Percentiles rank a stretch among this genome's conserved stretches.
Conservation (phyloP, 2,113 vertebrate species). For the Bubalus kerabau region DNA sequence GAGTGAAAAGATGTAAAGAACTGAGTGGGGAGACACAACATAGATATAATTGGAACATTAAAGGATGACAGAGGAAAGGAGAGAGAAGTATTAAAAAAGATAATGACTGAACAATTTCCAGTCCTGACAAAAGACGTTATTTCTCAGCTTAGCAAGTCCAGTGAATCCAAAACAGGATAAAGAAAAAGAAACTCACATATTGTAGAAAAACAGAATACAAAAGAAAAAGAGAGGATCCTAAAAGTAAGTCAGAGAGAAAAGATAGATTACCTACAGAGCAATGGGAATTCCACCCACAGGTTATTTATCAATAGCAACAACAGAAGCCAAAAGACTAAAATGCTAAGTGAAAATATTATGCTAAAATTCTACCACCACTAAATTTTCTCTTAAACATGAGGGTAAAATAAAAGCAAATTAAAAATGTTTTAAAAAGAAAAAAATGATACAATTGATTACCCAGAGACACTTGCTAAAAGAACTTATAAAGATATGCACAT, state of each 20-base stretch:
- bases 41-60: background rate
- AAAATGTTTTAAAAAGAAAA: background rate
- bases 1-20: background rate
- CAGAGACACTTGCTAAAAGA: background rate
- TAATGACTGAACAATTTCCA: background rate
- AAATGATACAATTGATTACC: background rate
- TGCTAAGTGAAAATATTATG: background rate
- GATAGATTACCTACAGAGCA: background rate
- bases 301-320: background rate
- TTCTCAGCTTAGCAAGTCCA: background rate
- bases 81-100: background rate
- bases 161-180: background rate
- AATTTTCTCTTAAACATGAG: background rate
- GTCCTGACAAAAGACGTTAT: background rate
- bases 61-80: background rate
- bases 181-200: background rate
- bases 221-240: background rate
- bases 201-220: background rate
- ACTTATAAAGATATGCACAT: background rate
- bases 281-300: background rate
- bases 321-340: background rate
- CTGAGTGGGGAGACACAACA: background rate
- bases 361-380: background rate
- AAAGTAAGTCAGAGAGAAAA: background rate
- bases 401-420: background rate